Base-by-base conservation (phyloP, 2,888 invertebrate genomes). In the Deroplatys truncata region DNA sequence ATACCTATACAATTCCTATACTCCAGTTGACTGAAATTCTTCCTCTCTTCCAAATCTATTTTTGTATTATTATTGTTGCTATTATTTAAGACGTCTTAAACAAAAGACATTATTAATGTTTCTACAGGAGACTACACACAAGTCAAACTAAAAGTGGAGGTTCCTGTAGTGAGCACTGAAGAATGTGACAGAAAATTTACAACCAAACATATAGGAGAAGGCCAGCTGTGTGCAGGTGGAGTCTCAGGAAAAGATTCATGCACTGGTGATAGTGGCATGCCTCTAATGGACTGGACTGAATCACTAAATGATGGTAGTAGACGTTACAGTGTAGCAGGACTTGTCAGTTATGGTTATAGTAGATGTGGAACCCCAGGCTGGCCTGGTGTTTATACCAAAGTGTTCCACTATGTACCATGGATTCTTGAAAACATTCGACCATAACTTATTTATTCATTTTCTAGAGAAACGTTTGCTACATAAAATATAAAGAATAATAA, bases 251-350 rank as follows among this genome's bases (percentile, higher is more conserved):
- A 96, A 92, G 97, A 97, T 92, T 96, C 97, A 0, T 97, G 97
- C 92, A 94, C 94, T 28, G 97, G 97, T 0, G 97, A 97, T 91
- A 97, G 97, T 0, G 97, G 97, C 0, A 97, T 97, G 5, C 97
- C 97, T 0, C 93, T 97, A 9, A 97, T 97, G 97, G 94, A 93
- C 91, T 93, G 93, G 84, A 93, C 93, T 91, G 82, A 56, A 16
- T 84, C 90, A 2, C 1, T 84, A 82, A n/a, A 29, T 10, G 88
- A 88, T n/a, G 82, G 87, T 25, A 72, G 20, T 4, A 92, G 92
- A 0, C 93, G 92, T 86, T 93, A 93, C 49, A 94, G 93, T 49
- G 93, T 94, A 3, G 93, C 94, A 0, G 97, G 96, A 0, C 93
- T 97, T 2, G 96, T 97, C 0, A 96, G 96, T 31, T 96, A 95